These are phyloP conservation scores for Xylocampa areola DNA, from an alignment of 2,888 invertebrate genomes.

Conservation along the genomic window DNA sequence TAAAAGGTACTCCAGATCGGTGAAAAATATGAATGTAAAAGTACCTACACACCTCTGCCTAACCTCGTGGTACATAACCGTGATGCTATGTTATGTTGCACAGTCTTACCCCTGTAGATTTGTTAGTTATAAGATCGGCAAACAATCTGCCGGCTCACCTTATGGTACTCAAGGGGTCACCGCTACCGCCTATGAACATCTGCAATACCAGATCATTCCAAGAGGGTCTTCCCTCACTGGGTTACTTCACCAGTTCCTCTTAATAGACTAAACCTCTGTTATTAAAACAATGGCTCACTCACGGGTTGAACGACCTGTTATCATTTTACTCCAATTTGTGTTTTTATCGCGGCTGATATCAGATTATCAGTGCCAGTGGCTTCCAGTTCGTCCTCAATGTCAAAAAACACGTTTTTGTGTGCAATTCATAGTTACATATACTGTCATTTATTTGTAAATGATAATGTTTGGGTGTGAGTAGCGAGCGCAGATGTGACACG, in stretches of 20 bases:
- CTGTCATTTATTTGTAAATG: constrained; percentile 23
- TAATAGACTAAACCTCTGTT: constrained; percentile 14
- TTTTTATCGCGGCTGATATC: constrained; percentile 58
- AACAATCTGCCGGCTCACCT: no score
- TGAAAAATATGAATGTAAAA: no score
- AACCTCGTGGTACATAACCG: no score
- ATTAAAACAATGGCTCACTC: constrained; percentile 38
- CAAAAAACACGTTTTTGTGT: constrained; percentile 62
- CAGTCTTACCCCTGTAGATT: no score
- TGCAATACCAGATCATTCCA: no score
- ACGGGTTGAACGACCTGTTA: constrained; percentile 51
- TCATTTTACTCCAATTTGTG: constrained; percentile 64
- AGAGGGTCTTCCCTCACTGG: no score
- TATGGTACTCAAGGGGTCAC: no score
- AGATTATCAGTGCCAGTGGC: constrained; percentile 55
- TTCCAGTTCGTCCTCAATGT: constrained; percentile 59
- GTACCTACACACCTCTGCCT: no score
- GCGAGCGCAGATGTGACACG: constrained; percentile 9
- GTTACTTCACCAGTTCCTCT: background rate
- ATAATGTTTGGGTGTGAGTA: constrained; percentile 36
- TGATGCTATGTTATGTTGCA: no score
- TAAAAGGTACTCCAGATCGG: no score
- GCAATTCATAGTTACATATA: constrained; percentile 35
- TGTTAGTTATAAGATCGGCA: no score
- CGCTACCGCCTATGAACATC: no score